phyloP scores from a whole-genome alignment of 2,797 vertebrate species.

The Hypotaenidia okinawae region DNA sequence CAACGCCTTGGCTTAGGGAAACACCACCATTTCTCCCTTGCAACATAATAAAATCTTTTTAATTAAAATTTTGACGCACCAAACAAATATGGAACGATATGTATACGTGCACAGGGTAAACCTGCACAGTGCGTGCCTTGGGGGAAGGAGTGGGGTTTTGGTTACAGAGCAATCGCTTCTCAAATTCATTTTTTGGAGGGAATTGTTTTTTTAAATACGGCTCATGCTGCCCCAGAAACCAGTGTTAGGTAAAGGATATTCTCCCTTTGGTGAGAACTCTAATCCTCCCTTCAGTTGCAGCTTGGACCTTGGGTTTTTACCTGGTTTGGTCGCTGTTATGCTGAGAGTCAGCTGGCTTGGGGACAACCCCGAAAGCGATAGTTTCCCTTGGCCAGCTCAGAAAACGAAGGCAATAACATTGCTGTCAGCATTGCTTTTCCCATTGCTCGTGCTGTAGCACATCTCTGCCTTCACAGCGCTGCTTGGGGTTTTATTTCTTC shows the following conservation, averaged over 20 bases:
- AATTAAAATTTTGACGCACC: background rate
- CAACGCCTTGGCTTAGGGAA: background rate
- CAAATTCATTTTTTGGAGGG: background rate
- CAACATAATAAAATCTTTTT: background rate
- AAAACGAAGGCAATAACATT: background rate
- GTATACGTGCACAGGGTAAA: background rate
- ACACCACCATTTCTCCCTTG: background rate
- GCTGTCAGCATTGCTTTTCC: background rate
- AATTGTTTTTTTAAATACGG: background rate
- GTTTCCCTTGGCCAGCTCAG: background rate
- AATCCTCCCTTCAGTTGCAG: background rate
- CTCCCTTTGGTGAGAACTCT: background rate
- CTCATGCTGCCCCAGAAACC: background rate
- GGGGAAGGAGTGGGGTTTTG: background rate
- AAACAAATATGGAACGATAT: background rate
- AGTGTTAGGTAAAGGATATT: background rate
- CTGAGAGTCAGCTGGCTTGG: background rate
- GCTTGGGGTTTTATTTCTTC: background rate
- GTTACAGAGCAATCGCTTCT: background rate
- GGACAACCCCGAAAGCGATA: fast-evolving
- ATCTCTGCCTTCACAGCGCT: background rate
- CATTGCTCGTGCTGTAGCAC: fast-evolving
- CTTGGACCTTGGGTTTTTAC: background rate
- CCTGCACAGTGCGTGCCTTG: background rate
- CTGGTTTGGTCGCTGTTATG: background rate